Base-by-base conservation (phyloP, 1,140 invertebrate genomes). In the Daktulosphaira vitifoliae region DNA sequence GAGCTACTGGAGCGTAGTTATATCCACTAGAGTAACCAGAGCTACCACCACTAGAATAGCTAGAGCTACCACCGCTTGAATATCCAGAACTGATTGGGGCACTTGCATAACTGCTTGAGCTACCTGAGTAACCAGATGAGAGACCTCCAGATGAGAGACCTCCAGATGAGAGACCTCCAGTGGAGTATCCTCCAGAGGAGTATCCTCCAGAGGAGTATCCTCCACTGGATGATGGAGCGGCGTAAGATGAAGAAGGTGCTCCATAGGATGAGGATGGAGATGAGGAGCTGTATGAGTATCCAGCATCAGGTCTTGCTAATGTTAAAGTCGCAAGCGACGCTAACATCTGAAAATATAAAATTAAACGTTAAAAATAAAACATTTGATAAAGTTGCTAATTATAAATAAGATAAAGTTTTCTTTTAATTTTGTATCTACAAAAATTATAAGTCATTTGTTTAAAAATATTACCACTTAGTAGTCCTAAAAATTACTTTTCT, bases 231-330 rank as follows among this genome's bases (percentile, higher is more conserved):
- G 70, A 68, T 8, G 68, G 66, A 25, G 67, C 64, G 2, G 72
- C 77, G 23, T 73, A 73, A 42, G 73, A 69, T 20, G 71, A 67
- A 0, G 70, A 68, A 8, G 68, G 66, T 25, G 67, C 64, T 3
- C 73, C 77, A 23, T 73, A 73, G 46, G 73, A 69, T 22, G 54
- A 59, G 7, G 54, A 59, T 22, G 74, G 72, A 66, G 78, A 76
- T 5, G 78, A 76, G 3, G 70, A 16, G 26, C 71, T 72, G 69
- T 79, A 80, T 4, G 77, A 77, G 71, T 80, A 79, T 1, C 78
- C 78, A 39, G 79, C 79, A 70, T 80, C 79, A 23, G 79, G 78
- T 65, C 76, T 73, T 59, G 78, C 79, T 68, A 76, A 71, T 65
- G 76, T 76, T 70, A 79, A 72, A 44, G 75, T 72, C 73, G 74